Evolutionary conservation across 2,888 invertebrate species (phyloP), one percentile per base, ranked within the genome.

Genomic region (Sphaerophoria taeniata): DNA sequence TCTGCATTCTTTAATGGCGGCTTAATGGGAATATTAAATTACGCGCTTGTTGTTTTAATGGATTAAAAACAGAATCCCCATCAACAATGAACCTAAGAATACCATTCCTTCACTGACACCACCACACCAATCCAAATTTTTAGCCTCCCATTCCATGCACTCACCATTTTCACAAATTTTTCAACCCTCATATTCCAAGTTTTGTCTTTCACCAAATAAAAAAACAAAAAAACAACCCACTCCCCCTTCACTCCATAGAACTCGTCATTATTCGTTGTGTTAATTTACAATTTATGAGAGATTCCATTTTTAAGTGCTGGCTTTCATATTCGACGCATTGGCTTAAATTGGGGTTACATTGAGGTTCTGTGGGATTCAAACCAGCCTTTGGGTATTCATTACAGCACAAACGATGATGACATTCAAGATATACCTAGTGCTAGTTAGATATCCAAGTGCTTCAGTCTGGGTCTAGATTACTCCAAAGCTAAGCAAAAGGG

Each of bases 1-100:
- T 73, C 76, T 77, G 82, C 88, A 70, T 88, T 90, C 89, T 89
- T 91, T 90, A 91, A 91, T 91, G 90, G 91, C 89, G 90, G 89
- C 90, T 90, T 92, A 92, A 92, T 91, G 90, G 90, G 89, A 92
- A 92, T 92, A 91, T 92, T 91, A 92, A 91, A 92, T 92, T 91
- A 91, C 91, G 89, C 89, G 89, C 89, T 88, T 88, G 88, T 88
- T 88, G 88, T 88, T 89, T 88, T 89, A 88, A 88, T 88, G 88
- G 88, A 89, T 88, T 89, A 88, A 89, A 89, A 82, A 83, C 67
- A 78, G 73, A 76, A 75, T 73, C 76, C 71, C 65, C 73, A 82
- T 61, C 77, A 73, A 84, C 79, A 56, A 81, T 72, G 63, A 75
- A 45, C 49, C 39, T 31, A 60, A 56, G 34, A 16, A 47, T 51